Base-by-base conservation (phyloP, 2,888 invertebrate genomes). In the Cotesia congregata region DNA sequence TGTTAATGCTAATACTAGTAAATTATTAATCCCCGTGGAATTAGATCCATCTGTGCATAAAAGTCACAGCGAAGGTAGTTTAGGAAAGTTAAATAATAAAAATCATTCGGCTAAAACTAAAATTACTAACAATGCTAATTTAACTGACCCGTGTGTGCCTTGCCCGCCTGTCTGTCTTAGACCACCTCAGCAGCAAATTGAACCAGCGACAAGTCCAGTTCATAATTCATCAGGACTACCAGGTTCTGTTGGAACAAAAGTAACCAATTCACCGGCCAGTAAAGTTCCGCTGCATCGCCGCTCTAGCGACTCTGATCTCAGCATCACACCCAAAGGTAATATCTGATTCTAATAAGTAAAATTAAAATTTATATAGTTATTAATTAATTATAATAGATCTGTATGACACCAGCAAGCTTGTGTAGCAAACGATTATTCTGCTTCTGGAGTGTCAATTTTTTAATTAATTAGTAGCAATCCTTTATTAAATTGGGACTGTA, bases 231-330 rank as follows among this genome's bases (percentile, higher is more conserved):
- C 78, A 78, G 78, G 50, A 77, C 61, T 80, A 78, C 82, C 83
- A 78, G 82, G 80, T 81, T 92, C 87, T 91, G 91, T 91, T 82
- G 93, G 93, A 0, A 89, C 82, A 60, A 93, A 92, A 88, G 88
- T 90, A 76, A 90, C 90, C 70, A 92, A 92, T 77, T 93, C 91
- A 80, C 92, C 92, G n/a, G 91, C 85, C 1, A 77, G 91, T 6
- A 93, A 91, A 82, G 85, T 88, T 71, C 77, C 64, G 70, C 75
- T 64, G 79, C 83, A 60, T 78, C 92, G 97, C 73, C 91, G 97
- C 82, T 97, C 97, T 3, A 97, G 97, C 1, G 98, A 98, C 90
- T 97, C 98, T 0, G 98, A 98, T 90, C 91, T 97, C 82, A 97
- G 96, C 91, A 94, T 97, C 70, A 96, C 97, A 9, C 97, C 97